Percentiles rank a stretch among this genome's conserved stretches.
These are phyloP conservation scores for Threskiornis aethiopicus DNA, from an alignment of 2,797 vertebrate genomes.

Conservation along the genomic window DNA sequence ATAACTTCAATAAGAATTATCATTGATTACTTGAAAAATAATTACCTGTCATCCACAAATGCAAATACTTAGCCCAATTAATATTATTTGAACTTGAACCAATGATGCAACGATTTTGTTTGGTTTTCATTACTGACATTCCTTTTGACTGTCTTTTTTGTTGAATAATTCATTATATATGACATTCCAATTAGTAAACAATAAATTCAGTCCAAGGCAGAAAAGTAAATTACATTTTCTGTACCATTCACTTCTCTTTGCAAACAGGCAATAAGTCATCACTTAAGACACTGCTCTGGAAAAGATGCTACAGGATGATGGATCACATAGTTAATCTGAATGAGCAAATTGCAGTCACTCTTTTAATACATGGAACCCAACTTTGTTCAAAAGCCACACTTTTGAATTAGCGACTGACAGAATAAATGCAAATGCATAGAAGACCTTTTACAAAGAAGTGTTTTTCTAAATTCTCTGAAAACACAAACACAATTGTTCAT, in stretches of 20 bases:
- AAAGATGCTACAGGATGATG: slow-evolving; percentile 34
- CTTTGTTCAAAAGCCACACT: neutral
- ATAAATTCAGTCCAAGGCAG: slow-evolving; percentile 35
- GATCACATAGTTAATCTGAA: slow-evolving; percentile 46
- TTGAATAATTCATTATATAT: slow-evolving; percentile 42
- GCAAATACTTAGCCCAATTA: slow-evolving; percentile 25
- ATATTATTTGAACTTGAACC: slow-evolving; percentile 36
- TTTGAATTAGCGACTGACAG: neutral
- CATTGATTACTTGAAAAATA: slow-evolving; percentile 44
- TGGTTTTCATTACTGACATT: neutral
- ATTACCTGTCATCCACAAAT: neutral
- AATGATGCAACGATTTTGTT: slow-evolving; percentile 20
- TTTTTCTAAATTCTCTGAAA: neutral
- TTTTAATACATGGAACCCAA: neutral
- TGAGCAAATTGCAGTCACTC: slow-evolving; percentile 20
- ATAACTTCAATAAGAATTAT: neutral
- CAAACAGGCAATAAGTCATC: slow-evolving; percentile 40
- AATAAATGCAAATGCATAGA: neutral
- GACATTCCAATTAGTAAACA: slow-evolving; percentile 65
- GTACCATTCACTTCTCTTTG: neutral
- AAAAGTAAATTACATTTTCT: slow-evolving; percentile 54
- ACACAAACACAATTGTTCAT: neutral
- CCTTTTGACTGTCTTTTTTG: neutral
- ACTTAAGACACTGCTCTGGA: neutral
- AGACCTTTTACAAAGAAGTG: neutral